These are phyloP conservation scores for Phrynocephalus versicolor DNA, from an alignment of 2,113 vertebrate species.

Conservation along the genomic window DNA sequence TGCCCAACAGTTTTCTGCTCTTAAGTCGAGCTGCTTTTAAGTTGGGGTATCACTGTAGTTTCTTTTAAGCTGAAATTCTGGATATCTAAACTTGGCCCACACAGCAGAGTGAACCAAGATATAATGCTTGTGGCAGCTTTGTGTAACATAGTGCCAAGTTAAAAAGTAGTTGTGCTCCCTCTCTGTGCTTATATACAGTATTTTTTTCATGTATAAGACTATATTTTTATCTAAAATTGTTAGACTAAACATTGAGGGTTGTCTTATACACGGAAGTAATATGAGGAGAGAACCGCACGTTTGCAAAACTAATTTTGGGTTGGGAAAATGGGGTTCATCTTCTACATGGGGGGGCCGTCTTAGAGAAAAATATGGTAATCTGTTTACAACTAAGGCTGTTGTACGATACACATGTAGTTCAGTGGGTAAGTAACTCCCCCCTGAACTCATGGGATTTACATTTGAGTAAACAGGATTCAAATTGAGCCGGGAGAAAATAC, in stretches of 20 bases:
- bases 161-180: background rate
- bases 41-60: background rate
- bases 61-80: background rate
- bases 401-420: background rate
- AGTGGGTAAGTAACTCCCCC: background rate
- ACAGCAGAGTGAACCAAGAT: background rate
- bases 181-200: too few relatives aligned
- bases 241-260: too few relatives aligned
- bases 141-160: too few relatives aligned
- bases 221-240: too few relatives aligned
- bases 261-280: too few relatives aligned
- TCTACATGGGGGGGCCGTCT: background rate
- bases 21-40: too few relatives aligned
- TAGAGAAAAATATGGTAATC: background rate
- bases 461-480: background rate
- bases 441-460: background rate
- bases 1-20: too few relatives aligned
- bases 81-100: background rate
- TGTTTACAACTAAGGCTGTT: too few relatives aligned
- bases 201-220: too few relatives aligned
- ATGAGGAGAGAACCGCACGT: too few relatives aligned
- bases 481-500: background rate
- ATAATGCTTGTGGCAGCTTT: background rate
- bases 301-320: too few relatives aligned
- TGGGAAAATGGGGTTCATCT: too few relatives aligned